Base-by-base conservation (phyloP, 2,797 vertebrate species). In the Moxostoma hubbsi region DNA sequence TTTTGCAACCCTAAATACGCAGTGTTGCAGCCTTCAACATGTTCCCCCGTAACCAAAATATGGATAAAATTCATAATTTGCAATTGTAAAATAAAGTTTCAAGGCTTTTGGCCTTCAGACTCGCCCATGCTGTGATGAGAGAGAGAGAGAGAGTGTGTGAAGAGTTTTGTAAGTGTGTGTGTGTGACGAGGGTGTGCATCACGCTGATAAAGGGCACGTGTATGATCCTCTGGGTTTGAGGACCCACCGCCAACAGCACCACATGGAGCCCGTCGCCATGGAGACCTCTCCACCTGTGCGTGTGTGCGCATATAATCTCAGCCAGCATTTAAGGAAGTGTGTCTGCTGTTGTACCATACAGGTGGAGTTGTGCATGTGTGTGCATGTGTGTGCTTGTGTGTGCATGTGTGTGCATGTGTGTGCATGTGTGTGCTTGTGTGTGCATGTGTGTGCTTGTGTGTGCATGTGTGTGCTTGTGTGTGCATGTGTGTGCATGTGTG, bases 111-210 rank as follows among this genome's bases (percentile, higher is more conserved):
- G 57, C 58, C 46, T 57, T 46, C 13, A 53, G 18, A 36, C 47
- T 12, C 6, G 1, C 43, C 57, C 24, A 18, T 67, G 36, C 53
- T 75, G 65, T 62, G 13, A 24, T 9, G 66, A 65, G 1, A 8
- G 53, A 36, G 58, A 7, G 57, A 47, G 2, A 65, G 58, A 10
- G 18, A 58, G 45, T 73, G 15, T 75, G 59, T 55, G 55, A 45
- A 18, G 70, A 61, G 73, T 47, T 69, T 72, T 75, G 50, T 74
- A 69, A 59, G 67, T 72, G 54, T 51, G 71, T 46, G 75, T 73
- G 71, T 58, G 18, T 18, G 18, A 13, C 13, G 61, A 43, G 24
- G 9, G 50, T 67, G 70, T 63, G 64, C 36, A 24, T n/a, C 50
- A 10, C 10, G 9, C 67, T 76, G 73, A 79, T 79, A 73, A 84